A percentile compares a stretch with the other conserved stretches of the same genome.
phyloP scores from a whole-genome alignment of 2,888 invertebrate genomes.

The Chydorus sphaericus region DNA sequence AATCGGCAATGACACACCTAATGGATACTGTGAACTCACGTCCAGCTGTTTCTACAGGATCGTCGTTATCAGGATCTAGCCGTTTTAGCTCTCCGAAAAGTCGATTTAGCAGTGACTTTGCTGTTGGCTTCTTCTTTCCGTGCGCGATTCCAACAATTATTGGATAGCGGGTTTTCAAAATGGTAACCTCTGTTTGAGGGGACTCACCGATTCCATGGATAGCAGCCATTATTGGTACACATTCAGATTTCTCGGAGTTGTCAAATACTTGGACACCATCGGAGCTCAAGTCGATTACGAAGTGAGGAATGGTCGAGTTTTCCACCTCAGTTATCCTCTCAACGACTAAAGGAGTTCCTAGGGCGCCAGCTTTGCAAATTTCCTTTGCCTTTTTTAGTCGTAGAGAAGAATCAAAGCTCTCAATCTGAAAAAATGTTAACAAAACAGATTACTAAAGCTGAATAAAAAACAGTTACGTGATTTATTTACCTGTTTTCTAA shows the following conservation, averaged over 20 bases:
- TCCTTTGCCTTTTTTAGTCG: background rate
- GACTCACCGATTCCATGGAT: background rate
- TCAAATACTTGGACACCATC: background rate
- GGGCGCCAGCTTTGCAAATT: background rate
- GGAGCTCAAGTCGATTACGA: background rate
- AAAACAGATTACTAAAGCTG: no score
- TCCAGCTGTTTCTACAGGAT: background rate
- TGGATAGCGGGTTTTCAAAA: background rate
- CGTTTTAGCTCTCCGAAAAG: background rate
- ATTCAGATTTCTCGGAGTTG: background rate
- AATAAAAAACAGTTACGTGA: no score
- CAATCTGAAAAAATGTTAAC: no score
- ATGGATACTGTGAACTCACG: background rate
- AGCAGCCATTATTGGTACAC: background rate
- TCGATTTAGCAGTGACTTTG: background rate
- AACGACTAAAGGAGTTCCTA: background rate
- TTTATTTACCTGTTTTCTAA: background rate
- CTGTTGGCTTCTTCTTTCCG: background rate
- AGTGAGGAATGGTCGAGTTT: background rate
- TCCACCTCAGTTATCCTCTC: background rate
- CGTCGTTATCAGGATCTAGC: background rate
- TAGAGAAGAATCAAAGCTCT: background rate
- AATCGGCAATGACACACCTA: background rate
- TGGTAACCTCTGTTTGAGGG: background rate
- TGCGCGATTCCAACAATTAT: background rate